These are phyloP conservation scores for Oncorhynchus clarkii DNA, from an alignment of 2,113 vertebrate genomes.

Conservation along the genomic window DNA sequence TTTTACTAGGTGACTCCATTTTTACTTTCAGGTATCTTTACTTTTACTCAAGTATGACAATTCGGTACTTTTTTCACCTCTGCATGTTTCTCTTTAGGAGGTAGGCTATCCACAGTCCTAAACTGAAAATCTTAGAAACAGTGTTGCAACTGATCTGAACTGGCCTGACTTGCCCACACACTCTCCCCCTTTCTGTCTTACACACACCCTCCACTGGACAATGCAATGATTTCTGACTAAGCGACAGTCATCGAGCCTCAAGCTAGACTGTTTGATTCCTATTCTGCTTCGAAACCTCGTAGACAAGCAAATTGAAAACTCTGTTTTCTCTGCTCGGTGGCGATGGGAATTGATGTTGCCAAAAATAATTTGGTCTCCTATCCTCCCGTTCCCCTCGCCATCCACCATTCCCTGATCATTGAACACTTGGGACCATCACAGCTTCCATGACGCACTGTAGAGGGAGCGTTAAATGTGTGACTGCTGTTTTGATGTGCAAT, in stretches of 20 bases:
- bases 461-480: not conserved
- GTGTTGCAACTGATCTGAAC: not conserved
- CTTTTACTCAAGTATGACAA: too few species aligned
- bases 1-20: too few species aligned
- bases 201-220: not conserved
- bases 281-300: slow-evolving; percentile 3
- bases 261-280: not conserved
- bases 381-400: not conserved
- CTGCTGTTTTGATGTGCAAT: slow-evolving; percentile 5
- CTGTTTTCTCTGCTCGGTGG: slow-evolving; percentile 1
- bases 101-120: too few species aligned
- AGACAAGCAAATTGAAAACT: not conserved
- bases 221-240: not conserved
- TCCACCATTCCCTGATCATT: not conserved
- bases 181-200: not conserved
- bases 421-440: not conserved
- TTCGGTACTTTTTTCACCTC: too few species aligned
- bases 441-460: not conserved
- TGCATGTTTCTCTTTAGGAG: too few species aligned
- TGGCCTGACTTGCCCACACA: not conserved
- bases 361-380: not conserved
- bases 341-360: not conserved
- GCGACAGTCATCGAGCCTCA: not conserved
- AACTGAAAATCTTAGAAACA: too few species aligned
- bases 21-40: too few species aligned